Evolutionary conservation across 2,797 vertebrate species (phyloP), one percentile per base, ranked within the genome.

Genomic region (Carapus acus): DNA sequence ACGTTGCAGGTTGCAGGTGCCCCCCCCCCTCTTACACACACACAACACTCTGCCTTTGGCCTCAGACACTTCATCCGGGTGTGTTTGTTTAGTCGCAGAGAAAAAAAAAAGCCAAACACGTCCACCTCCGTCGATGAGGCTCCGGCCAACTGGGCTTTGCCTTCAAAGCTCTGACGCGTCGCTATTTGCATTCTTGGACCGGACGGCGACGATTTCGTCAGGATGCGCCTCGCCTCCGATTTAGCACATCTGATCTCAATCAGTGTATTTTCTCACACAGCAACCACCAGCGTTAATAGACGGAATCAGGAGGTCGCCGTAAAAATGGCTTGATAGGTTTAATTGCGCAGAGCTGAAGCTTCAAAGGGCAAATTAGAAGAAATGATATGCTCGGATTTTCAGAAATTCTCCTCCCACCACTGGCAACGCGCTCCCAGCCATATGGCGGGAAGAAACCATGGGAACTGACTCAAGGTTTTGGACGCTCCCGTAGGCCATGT

Each of bases 351-450:
- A 2, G 12, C 50, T 4, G 6, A 42, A 40, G 63, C 74, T 69
- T 76, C 62, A 72, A 74, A 73, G 49, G 51, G 52, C 27, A 17
- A 71, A 69, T 48, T 54, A 57, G 46, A 70, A 64, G 62, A 77
- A 82, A 76, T 76, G 67, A 69, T 74, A 58, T 50, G 61, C 60
- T 74, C 54, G 43, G 74, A 79, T 73, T 84, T 58, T 52, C 1
- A 27, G 9, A 80, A 83, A 85, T 58, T 74, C 48, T 67, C 82
- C 86, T 77, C 82, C 82, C 65, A 62, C 77, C 68, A 24, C 5
- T 70, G 50, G 64, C 49, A 40, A 74, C 74, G 64, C 54, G 48
- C 80, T 70, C 53, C 36, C n/a, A n/a, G 1, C 69, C 77, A 76
- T 84, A 71, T 82, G 78, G 60, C 55, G 42, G 1, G 18, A 58